Evolutionary conservation across 2,888 invertebrate species (phyloP).

Genomic region (Plebejus melissa): DNA sequence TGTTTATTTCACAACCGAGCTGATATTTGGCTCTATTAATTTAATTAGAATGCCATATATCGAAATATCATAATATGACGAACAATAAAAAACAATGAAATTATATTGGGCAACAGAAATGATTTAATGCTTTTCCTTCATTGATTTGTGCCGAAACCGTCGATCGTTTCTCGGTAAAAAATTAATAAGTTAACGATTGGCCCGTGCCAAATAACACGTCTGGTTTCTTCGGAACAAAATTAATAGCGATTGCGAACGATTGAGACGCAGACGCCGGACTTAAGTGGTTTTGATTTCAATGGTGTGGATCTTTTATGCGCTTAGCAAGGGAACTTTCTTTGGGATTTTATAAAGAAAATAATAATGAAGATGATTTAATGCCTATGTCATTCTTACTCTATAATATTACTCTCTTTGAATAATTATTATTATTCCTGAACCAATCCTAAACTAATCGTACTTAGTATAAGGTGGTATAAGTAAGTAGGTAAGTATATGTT

Average conservation of each 20-base stretch:
- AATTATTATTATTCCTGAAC: too few species aligned
- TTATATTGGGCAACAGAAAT: neutral
- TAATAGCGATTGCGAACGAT: conserved; percentile 8
- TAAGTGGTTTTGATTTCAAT: conserved; percentile 16
- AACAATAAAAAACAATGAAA: neutral
- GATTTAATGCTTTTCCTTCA: conserved; percentile 3
- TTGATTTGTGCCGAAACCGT: conserved; percentile 24
- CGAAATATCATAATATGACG: neutral
- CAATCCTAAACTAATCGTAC: neutral
- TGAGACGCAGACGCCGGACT: conserved; percentile 7
- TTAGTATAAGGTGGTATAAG: too few species aligned
- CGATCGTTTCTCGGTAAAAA: conserved; percentile 50
- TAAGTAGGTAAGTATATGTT: too few species aligned
- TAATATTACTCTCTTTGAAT: too few species aligned
- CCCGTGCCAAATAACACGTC: conserved; percentile 55
- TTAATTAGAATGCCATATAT: conserved; percentile 6
- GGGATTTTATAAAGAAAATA: neutral
- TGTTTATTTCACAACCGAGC: neutral
- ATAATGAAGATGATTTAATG: neutral
- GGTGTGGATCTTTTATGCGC: neutral
- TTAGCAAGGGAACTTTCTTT: neutral
- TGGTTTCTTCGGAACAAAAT: conserved; percentile 18
- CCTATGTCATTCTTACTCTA: too few species aligned
- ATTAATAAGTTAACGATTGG: conserved; percentile 51
- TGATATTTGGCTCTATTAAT: neutral